These are phyloP conservation scores for Egretta garzetta DNA, from an alignment of 2,113 vertebrate genomes.

Conservation along the genomic window DNA sequence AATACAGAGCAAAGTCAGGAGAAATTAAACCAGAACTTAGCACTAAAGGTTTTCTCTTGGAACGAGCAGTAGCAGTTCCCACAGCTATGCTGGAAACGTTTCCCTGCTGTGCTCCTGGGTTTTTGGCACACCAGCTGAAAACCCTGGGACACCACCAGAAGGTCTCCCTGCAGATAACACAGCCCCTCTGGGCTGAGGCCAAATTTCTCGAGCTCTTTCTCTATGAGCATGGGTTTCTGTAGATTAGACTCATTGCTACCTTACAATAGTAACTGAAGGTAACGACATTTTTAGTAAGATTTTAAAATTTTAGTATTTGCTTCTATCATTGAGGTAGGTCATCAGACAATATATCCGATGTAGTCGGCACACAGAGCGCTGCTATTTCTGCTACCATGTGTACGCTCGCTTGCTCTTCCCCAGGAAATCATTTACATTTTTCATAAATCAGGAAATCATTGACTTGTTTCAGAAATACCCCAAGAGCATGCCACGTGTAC, in stretches of 20 bases:
- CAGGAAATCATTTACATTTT: conserved; percentile 26
- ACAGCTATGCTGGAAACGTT: neutral
- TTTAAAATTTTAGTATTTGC: neutral
- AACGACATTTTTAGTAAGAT: neutral
- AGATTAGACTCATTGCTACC: neutral
- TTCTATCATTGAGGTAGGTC: neutral
- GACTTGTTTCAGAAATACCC: neutral
- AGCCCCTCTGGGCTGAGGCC: neutral
- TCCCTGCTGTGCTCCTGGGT: neutral
- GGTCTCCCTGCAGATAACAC: neutral
- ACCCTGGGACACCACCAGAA: neutral
- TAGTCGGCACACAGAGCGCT: accelerated
- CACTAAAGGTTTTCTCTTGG: neutral
- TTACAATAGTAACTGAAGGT: neutral
- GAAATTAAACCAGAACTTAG: neutral
- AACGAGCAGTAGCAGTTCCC: neutral
- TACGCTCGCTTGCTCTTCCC: neutral
- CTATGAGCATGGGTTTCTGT: neutral
- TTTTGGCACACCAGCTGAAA: neutral
- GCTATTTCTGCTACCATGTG: neutral
- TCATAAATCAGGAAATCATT: neutral
- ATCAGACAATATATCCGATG: accelerated
- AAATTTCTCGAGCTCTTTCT: neutral
- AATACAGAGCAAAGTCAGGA: neutral
- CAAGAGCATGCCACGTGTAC: accelerated